phyloP scores from a whole-genome alignment of 1,140 invertebrate genomes.

The Nephila pilipes region DNA sequence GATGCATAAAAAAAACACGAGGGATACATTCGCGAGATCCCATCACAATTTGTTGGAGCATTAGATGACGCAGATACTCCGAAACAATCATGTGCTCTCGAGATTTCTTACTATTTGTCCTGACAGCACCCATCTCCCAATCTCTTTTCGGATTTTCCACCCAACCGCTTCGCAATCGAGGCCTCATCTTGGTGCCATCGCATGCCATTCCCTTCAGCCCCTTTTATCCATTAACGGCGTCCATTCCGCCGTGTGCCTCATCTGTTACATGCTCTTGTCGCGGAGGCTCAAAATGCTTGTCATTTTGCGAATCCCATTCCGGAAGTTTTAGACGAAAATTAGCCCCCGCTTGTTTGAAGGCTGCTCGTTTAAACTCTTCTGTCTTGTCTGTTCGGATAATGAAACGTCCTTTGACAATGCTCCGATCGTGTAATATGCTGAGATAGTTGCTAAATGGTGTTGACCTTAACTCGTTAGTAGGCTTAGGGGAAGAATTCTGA shows the following conservation, averaged over 20 bases:
- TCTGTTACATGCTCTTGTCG: not conserved
- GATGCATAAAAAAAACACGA: too few relatives aligned
- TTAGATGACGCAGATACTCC: too few relatives aligned
- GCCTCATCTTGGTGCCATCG: not conserved
- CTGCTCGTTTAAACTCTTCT: not conserved
- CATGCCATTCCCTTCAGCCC: not conserved
- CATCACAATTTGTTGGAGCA: too few relatives aligned
- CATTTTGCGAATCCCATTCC: slow-evolving; percentile 7
- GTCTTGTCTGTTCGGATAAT: not conserved
- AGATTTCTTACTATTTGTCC: too few relatives aligned
- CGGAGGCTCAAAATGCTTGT: not conserved
- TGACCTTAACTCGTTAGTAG: not conserved
- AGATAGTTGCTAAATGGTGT: not conserved
- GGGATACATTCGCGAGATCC: too few relatives aligned
- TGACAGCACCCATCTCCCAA: not conserved
- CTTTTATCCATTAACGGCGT: slow-evolving; percentile 5
- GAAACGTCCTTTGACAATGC: not conserved
- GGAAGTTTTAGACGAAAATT: not conserved
- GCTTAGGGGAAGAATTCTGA: not conserved
- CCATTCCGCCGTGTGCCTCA: not conserved
- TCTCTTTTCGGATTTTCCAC: slow-evolving; percentile 17
- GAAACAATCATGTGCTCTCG: too few relatives aligned
- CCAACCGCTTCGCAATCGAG: not conserved
- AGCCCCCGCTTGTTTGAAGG: slow-evolving; percentile 6
- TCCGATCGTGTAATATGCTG: not conserved